These are phyloP conservation scores for Typhlomys cinereus DNA, from an alignment of 2,113 vertebrate species.

Conservation along the genomic window DNA sequence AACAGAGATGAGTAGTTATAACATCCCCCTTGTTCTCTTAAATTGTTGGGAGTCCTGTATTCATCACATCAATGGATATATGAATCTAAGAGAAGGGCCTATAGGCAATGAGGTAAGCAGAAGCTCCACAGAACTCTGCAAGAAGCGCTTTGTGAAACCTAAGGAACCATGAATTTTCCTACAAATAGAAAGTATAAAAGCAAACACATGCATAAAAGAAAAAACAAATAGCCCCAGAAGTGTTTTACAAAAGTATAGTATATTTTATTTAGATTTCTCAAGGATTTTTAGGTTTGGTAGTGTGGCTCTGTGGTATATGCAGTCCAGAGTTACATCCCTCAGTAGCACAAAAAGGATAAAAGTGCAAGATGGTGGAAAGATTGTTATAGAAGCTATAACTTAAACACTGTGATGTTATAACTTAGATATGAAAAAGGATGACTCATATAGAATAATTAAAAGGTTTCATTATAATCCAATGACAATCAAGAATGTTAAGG, in stretches of 20 bases:
- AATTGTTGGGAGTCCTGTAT: too few relatives aligned
- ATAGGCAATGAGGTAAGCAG: rapidly evolving
- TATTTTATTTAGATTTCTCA: neutral
- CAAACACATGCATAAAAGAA: too few relatives aligned
- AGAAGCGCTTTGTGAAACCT: neutral
- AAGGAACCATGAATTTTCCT: neutral
- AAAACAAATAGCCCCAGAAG: neutral
- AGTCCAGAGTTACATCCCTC: neutral
- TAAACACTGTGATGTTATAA: neutral
- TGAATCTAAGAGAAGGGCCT: neutral
- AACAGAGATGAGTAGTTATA: too few relatives aligned
- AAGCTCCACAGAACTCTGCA: neutral
- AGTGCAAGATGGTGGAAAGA: neutral
- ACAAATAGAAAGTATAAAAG: neutral
- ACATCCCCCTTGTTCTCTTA: too few relatives aligned
- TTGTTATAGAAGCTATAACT: neutral
- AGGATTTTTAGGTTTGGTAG: neutral
- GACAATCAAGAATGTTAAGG: neutral
- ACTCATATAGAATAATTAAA: neutral
- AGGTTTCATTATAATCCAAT: neutral
- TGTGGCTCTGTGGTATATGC: neutral
- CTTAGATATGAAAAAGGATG: neutral
- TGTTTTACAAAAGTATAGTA: neutral
- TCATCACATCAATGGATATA: too few relatives aligned
- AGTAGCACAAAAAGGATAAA: neutral